Evolutionary conservation across 2,113 vertebrate genomes (phyloP).

Genomic region (Rhadina sibilatrix): DNA sequence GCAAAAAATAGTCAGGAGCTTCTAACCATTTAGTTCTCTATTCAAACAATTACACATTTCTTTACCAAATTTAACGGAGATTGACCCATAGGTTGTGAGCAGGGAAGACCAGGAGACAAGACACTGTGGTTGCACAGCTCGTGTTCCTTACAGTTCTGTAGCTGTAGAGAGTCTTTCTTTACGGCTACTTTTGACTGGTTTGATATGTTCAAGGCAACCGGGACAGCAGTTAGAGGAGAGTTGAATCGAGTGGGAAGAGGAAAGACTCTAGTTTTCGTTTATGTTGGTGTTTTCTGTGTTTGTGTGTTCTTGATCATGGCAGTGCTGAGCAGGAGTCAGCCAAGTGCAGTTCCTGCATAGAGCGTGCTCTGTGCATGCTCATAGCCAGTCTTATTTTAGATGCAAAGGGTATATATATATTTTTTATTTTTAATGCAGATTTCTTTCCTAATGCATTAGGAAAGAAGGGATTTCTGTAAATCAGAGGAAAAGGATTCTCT

Average conservation of each 20-base stretch:
- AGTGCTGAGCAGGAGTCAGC: background rate
- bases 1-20: background rate
- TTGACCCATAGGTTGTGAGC: background rate
- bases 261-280: background rate
- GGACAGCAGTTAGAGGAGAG: background rate
- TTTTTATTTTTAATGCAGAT: background rate
- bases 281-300: background rate
- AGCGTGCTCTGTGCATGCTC: fast-evolving
- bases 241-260: background rate
- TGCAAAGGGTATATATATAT: background rate
- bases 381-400: background rate
- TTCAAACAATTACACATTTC: background rate
- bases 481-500: background rate
- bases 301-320: background rate
- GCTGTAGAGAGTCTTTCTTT: background rate
- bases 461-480: background rate
- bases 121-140: fast-evolving
- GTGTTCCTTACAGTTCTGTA: background rate
- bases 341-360: background rate
- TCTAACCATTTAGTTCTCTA: background rate
- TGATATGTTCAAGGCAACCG: background rate
- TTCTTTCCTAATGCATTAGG: background rate
- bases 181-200: background rate
- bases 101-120: background rate
- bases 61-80: background rate